A percentile compares a stretch with the other conserved stretches of the same genome.
Evolutionary conservation across 1,140 invertebrate species (phyloP).

Genomic region (Atta cephalotes): DNA sequence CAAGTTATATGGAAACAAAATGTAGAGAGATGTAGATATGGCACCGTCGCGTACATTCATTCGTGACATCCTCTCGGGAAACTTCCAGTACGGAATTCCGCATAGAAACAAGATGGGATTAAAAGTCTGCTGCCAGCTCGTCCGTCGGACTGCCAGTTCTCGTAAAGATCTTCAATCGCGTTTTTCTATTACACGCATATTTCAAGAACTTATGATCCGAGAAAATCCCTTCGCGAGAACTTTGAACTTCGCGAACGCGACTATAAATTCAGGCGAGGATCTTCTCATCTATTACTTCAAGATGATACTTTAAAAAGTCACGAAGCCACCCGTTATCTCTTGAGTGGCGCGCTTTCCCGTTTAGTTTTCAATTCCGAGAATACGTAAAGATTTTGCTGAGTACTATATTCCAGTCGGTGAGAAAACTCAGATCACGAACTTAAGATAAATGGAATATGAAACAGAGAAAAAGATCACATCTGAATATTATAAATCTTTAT

Average conservation of each 20-base stretch:
- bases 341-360: conserved; percentile 31
- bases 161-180: conserved; percentile 44
- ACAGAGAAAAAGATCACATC: not conserved
- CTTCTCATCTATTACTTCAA: conserved; percentile 53
- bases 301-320: conserved; percentile 64
- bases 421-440: conserved; percentile 15
- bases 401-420: not conserved
- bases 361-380: conserved; percentile 53
- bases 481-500: conserved; percentile 6
- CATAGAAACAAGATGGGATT: conserved; percentile 34
- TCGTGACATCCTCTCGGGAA: conserved; percentile 5
- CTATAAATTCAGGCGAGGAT: conserved; percentile 57
- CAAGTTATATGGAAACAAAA: not conserved
- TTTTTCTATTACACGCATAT: conserved; percentile 55
- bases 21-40: not conserved
- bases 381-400: conserved; percentile 45
- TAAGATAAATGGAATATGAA: not conserved
- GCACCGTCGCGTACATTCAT: not conserved
- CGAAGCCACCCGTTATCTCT: conserved; percentile 50
- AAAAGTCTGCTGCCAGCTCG: conserved; percentile 19
- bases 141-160: not conserved
- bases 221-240: conserved; percentile 47
- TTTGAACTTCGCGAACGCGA: conserved; percentile 49
- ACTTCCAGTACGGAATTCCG: not conserved
- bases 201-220: conserved; percentile 57